Percentiles rank a stretch among this genome's conserved stretches.
phyloP scores from a whole-genome alignment of 2,113 vertebrate genomes.

The Hemichromis elongatus region DNA sequence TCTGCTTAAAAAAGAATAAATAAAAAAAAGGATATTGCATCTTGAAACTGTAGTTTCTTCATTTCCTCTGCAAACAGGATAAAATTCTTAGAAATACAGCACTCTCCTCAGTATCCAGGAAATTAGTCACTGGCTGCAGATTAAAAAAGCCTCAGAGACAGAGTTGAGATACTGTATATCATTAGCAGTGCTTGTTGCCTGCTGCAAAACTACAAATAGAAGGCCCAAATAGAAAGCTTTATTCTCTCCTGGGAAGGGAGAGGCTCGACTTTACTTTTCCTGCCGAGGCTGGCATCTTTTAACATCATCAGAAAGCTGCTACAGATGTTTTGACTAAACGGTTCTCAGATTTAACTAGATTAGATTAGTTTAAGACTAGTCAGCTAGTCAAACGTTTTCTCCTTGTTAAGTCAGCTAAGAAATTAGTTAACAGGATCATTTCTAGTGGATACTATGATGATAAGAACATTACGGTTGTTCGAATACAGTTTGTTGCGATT shows the following conservation, averaged over 20 bases:
- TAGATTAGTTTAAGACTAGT: neutral
- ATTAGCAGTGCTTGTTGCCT: too few species aligned
- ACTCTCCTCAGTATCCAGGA: neutral
- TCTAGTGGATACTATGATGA: neutral
- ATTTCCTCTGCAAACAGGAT: slow-evolving; percentile 1
- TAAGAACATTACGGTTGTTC: neutral
- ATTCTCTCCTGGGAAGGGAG: neutral
- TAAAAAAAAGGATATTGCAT: neutral
- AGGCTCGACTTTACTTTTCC: neutral
- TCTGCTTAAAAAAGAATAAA: neutral
- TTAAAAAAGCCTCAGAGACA: neutral
- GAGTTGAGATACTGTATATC: neutral
- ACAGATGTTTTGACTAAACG: neutral
- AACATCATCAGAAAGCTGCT: neutral
- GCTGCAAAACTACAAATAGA: too few species aligned
- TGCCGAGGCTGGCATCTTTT: neutral
- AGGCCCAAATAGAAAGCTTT: neutral
- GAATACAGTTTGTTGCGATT: neutral
- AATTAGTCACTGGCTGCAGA: neutral
- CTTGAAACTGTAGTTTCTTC: neutral
- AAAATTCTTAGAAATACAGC: slow-evolving; percentile 23
- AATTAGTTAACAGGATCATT: neutral
- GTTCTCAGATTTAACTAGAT: neutral
- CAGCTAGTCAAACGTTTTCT: neutral
- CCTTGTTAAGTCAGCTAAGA: neutral